These are phyloP conservation scores for Ips typographus DNA, from an alignment of 1,140 invertebrate genomes.

Conservation along the genomic window DNA sequence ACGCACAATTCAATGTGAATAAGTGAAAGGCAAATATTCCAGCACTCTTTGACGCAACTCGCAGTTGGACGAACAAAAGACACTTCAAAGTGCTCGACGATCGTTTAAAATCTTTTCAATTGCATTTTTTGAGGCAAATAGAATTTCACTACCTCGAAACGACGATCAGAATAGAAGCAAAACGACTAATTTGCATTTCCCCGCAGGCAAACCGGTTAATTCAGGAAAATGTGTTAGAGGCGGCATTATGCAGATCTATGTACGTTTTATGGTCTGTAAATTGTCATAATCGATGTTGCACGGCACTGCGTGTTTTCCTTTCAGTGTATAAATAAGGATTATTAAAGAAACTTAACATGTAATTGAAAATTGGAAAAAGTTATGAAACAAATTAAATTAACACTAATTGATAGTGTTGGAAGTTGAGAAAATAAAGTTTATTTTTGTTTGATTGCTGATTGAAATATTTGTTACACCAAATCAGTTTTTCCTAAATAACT, in stretches of 20 bases:
- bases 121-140: conserved; percentile 20
- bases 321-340: no score
- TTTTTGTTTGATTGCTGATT: no score
- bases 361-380: no score
- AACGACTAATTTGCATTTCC: conserved; percentile 26
- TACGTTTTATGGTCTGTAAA: conserved; percentile 16
- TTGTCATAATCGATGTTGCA: conserved; percentile 11
- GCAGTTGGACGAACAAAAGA: neutral
- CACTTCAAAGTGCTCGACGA: neutral
- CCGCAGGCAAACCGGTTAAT: conserved; percentile 19
- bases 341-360: no score
- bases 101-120: conserved; percentile 15
- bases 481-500: no score
- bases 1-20: no score
- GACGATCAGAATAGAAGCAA: conserved; percentile 18
- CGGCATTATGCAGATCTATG: conserved; percentile 18
- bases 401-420: no score
- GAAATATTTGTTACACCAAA: no score
- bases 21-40: no score
- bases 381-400: no score
- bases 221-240: conserved; percentile 24
- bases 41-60: no score
- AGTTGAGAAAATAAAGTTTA: no score
- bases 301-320: neutral
- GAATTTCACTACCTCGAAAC: conserved; percentile 13